Conservation (phyloP, 2,113 vertebrate genomes). For the Perca fluviatilis region DNA sequence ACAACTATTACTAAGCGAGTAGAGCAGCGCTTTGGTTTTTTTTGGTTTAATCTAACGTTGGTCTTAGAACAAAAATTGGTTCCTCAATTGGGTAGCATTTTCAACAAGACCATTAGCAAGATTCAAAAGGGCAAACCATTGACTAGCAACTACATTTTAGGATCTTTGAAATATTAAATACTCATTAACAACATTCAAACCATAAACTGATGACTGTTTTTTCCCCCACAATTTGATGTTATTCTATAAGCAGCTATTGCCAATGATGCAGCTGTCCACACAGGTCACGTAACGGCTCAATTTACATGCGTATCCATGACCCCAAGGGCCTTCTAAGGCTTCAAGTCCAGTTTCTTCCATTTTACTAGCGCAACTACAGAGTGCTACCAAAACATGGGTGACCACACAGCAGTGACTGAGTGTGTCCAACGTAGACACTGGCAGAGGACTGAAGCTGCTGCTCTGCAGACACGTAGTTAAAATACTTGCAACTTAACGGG, state of each 20-base stretch:
- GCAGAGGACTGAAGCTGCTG: not conserved
- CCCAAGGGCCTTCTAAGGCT: not conserved
- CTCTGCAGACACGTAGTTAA: not conserved
- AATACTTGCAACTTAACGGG: not conserved
- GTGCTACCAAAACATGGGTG: not conserved
- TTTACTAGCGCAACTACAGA: not conserved
- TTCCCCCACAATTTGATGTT: no score
- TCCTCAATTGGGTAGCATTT: not conserved
- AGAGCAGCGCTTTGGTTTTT: not conserved
- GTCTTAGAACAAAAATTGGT: no score
- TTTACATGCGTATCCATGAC: not conserved
- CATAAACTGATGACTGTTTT: not conserved
- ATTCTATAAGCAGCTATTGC: not conserved
- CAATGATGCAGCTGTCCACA: not conserved
- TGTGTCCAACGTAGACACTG: not conserved
- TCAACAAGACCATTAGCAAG: not conserved
- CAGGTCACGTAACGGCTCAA: not conserved
- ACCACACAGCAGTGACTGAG: slow-evolving; percentile 8
- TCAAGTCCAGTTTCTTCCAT: not conserved
- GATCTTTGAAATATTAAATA: not conserved
- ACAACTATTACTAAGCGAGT: not conserved
- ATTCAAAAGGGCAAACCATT: not conserved
- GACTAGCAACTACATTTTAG: not conserved
- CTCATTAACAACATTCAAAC: not conserved
- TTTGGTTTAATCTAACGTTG: not conserved